These are phyloP conservation scores for Erannis defoliaria DNA, from an alignment of 2,888 invertebrate genomes.

Conservation along the genomic window DNA sequence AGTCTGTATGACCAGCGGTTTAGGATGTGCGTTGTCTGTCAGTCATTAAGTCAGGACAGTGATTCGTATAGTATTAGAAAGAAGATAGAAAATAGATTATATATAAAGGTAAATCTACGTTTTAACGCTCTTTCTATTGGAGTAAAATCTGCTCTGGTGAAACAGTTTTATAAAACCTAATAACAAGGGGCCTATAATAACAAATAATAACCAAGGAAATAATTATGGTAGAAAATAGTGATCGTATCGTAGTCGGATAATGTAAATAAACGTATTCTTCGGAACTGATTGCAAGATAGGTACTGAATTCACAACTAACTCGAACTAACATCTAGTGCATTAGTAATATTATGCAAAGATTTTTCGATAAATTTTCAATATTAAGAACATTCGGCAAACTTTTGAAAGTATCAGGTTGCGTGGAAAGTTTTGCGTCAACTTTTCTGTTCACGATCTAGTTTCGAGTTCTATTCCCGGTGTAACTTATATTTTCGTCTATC, in stretches of 20 bases:
- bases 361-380: constrained; percentile 60
- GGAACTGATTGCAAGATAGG: constrained; percentile 49
- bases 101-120: too few relatives aligned
- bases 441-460: constrained; percentile 35
- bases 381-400: constrained; percentile 42
- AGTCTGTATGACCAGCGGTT: too few relatives aligned
- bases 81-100: too few relatives aligned
- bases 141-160: too few relatives aligned
- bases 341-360: constrained; percentile 57
- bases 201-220: too few relatives aligned
- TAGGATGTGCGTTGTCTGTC: too few relatives aligned
- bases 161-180: too few relatives aligned
- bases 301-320: constrained; percentile 42
- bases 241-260: neutral
- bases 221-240: neutral
- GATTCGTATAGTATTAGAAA: too few relatives aligned
- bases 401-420: constrained; percentile 35
- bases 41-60: too few relatives aligned
- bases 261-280: constrained; percentile 31
- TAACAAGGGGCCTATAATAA: too few relatives aligned
- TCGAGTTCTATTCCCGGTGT: constrained; percentile 27
- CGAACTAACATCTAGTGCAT: constrained; percentile 44
- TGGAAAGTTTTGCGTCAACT: constrained; percentile 36
- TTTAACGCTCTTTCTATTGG: too few relatives aligned
- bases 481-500: constrained; percentile 37